Percentiles rank a stretch among this genome's conserved stretches.
phyloP scores from a whole-genome alignment of 2,888 invertebrate species.

The Caradrina kadenii region DNA sequence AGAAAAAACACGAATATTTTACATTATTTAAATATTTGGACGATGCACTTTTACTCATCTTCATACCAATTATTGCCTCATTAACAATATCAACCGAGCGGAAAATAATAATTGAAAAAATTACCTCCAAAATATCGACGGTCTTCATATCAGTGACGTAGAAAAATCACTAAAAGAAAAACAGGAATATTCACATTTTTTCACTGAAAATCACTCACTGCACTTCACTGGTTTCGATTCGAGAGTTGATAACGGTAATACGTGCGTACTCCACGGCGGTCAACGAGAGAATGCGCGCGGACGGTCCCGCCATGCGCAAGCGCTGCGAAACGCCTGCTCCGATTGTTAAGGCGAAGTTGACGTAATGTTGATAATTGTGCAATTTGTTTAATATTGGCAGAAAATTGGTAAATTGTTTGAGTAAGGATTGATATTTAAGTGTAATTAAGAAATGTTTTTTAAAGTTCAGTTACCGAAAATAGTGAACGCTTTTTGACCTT shows the following conservation, averaged over 20 bases:
- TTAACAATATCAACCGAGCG: constrained; percentile 45
- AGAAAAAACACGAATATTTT: constrained; percentile 24
- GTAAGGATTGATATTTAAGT: constrained; percentile 30
- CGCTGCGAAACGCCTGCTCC: constrained; percentile 64
- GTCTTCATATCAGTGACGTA: constrained; percentile 68
- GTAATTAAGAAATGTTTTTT: constrained; percentile 33
- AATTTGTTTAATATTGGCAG: constrained; percentile 44
- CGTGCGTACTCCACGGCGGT: constrained; percentile 57
- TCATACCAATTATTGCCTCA: constrained; percentile 40
- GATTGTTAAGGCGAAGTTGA: constrained; percentile 73
- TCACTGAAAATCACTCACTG: constrained; percentile 61
- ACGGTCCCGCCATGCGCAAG: constrained; percentile 52
- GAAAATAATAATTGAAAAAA: constrained; percentile 45
- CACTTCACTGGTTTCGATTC: constrained; percentile 61
- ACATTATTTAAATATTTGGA: constrained; percentile 50
- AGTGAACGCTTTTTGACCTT: constrained; percentile 23
- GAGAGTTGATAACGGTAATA: constrained; percentile 38
- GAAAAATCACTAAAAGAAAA: constrained; percentile 59
- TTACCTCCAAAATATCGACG: constrained; percentile 74
- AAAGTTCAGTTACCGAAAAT: constrained; percentile 21
- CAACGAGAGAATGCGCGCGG: constrained; percentile 62
- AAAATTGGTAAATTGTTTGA: constrained; percentile 37
- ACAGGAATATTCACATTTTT: constrained; percentile 64
- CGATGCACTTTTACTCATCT: constrained; percentile 36
- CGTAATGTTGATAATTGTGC: constrained; percentile 53